Conservation (phyloP, 2,888 invertebrate species). For the Melieria picta region DNA sequence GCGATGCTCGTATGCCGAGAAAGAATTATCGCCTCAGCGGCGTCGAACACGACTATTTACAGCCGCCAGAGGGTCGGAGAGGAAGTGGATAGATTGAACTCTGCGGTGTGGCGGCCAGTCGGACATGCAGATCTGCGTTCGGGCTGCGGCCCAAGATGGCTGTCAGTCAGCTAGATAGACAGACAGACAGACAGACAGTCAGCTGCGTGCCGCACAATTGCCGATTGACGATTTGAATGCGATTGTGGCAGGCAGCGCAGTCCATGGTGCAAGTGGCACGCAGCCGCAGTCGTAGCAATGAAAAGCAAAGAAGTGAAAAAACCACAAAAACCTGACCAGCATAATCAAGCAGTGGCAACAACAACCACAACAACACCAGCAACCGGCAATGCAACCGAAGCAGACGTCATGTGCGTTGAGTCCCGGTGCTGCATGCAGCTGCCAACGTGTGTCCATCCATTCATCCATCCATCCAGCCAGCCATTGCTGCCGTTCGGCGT, state of each 20-base stretch:
- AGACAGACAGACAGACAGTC: background rate
- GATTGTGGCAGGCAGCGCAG: background rate
- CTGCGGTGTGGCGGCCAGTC: no score
- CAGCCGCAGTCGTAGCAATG: background rate
- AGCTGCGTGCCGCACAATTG: no score
- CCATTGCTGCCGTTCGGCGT: background rate
- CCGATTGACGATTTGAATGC: background rate
- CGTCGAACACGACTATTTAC: no score
- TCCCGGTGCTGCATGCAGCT: background rate
- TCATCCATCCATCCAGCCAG: background rate
- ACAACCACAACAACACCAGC: no score
- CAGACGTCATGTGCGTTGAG: background rate
- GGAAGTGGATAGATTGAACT: no score
- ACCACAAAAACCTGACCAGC: conserved; percentile 2
- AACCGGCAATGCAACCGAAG: no score
- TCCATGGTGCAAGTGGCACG: background rate
- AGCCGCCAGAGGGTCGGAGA: no score
- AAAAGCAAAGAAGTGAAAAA: background rate
- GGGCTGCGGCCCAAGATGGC: background rate
- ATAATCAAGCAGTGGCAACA: background rate
- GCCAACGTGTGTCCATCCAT: background rate
- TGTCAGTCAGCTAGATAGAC: background rate
- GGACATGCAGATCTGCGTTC: no score
- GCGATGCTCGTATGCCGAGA: no score
- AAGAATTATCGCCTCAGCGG: no score